Evolutionary conservation across 2,888 invertebrate species (phyloP).

Genomic region (Linnaemya tessellans): DNA sequence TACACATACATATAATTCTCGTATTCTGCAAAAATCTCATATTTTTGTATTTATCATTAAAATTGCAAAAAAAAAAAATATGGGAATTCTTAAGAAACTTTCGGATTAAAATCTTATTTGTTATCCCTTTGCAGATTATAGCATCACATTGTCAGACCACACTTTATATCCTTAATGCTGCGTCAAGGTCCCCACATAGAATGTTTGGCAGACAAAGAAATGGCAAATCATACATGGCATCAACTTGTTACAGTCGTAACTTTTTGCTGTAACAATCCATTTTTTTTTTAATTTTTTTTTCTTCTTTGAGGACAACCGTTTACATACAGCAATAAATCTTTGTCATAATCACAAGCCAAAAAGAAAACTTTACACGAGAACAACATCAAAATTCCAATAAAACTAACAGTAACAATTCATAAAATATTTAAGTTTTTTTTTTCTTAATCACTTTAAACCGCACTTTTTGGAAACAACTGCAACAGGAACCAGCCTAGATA

Average conservation of each 20-base stretch:
- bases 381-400: conserved; percentile 32
- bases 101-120: background rate
- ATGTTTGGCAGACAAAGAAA: background rate
- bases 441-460: conserved; percentile 7
- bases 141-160: background rate
- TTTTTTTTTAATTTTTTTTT: background rate
- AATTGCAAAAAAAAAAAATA: no score
- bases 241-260: background rate
- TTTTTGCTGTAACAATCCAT: background rate
- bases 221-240: background rate
- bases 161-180: background rate
- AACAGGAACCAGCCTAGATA: conserved; percentile 5
- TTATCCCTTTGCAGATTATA: background rate
- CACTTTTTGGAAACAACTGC: conserved; percentile 24
- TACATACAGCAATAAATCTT: conserved; percentile 55
- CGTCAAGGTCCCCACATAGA: background rate
- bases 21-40: no score
- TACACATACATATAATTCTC: no score
- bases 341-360: conserved; percentile 52
- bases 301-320: conserved; percentile 18
- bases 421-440: background rate
- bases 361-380: conserved; percentile 15
- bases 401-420: conserved; percentile 23
- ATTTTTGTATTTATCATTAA: no score
- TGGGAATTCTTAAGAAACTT: no score